A percentile compares a stretch with the other conserved stretches of the same genome.
phyloP scores from a whole-genome alignment of 1,140 invertebrate genomes.

The Drosophila punjabiensis region DNA sequence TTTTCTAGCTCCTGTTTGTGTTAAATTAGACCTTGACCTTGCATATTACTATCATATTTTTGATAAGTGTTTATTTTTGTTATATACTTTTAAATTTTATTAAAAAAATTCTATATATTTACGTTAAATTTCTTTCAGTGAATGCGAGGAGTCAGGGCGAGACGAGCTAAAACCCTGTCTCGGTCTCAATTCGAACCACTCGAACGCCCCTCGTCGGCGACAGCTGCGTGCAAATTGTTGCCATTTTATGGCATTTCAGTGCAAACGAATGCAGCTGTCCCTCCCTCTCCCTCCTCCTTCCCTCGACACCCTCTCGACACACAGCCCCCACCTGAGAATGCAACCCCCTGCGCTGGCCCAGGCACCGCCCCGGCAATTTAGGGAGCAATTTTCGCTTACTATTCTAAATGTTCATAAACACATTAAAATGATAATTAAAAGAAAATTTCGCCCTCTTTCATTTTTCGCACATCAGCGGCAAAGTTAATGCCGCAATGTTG shows the following conservation, averaged over 20 bases:
- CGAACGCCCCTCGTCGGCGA: constrained; percentile 31
- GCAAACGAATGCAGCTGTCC: constrained; percentile 61
- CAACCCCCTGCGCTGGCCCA: constrained; percentile 1
- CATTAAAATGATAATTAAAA: constrained; percentile 84
- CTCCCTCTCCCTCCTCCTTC: neutral
- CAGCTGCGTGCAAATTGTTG: constrained; percentile 67
- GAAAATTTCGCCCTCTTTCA: constrained; percentile 55
- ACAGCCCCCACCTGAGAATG: constrained; percentile 12
- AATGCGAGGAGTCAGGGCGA: neutral
- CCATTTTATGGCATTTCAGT: constrained; percentile 56
- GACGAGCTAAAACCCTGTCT: constrained; percentile 16
- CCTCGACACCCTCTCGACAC: constrained; percentile 1
- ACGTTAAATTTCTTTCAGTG: constrained; percentile 3
- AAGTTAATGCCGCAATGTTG: constrained; percentile 57
- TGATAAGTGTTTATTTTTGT: too few species aligned
- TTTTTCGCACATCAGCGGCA: constrained; percentile 53
- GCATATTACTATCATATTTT: too few species aligned
- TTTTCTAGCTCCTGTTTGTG: neutral
- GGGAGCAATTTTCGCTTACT: constrained; percentile 73
- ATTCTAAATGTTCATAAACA: constrained; percentile 81
- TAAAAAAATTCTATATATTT: neutral
- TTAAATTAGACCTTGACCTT: neutral
- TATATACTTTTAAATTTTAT: too few species aligned
- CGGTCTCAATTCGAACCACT: constrained; percentile 28
- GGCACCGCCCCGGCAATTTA: constrained; percentile 46